These are phyloP conservation scores for Osmerus mordax DNA, from an alignment of 2,113 vertebrate genomes.

Conservation along the genomic window DNA sequence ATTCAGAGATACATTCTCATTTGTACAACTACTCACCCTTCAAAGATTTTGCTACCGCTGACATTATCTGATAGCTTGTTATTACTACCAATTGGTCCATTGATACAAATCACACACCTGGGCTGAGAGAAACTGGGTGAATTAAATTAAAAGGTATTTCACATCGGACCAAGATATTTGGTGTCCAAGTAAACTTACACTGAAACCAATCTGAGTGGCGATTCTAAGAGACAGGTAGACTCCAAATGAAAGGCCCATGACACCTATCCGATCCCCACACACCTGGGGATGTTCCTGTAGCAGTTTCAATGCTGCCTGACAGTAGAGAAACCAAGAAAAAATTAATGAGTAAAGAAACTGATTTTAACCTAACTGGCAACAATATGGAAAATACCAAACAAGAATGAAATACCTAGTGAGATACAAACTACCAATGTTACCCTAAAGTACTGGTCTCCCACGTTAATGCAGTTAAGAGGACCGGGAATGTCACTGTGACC, in stretches of 20 bases:
- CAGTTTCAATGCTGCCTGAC: constrained; percentile 57
- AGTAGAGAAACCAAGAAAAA: constrained; percentile 7
- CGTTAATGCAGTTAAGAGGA: constrained; percentile 33
- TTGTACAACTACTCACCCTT: constrained; percentile 32
- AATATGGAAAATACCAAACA: not conserved
- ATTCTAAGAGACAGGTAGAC: constrained; percentile 48
- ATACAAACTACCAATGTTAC: constrained; percentile 31
- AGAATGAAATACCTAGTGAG: not conserved
- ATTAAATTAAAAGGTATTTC: not conserved
- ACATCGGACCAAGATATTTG: not conserved
- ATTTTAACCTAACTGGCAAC: not conserved
- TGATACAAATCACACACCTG: constrained; percentile 64
- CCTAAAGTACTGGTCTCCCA: constrained; percentile 58
- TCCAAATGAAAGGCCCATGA: constrained; percentile 62
- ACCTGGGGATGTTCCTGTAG: constrained; percentile 59
- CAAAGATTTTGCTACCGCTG: not conserved
- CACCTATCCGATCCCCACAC: constrained; percentile 49
- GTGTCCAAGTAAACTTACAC: constrained; percentile 38
- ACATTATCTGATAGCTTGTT: not conserved
- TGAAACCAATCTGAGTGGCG: constrained; percentile 29
- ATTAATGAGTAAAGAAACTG: not conserved
- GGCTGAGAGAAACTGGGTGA: constrained; percentile 41
- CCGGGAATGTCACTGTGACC: constrained; percentile 60
- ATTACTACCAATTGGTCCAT: constrained; percentile 52
- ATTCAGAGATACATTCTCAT: not conserved